Evolutionary conservation across 2,113 vertebrate species (phyloP).

Genomic region (Galemys pyrenaicus): DNA sequence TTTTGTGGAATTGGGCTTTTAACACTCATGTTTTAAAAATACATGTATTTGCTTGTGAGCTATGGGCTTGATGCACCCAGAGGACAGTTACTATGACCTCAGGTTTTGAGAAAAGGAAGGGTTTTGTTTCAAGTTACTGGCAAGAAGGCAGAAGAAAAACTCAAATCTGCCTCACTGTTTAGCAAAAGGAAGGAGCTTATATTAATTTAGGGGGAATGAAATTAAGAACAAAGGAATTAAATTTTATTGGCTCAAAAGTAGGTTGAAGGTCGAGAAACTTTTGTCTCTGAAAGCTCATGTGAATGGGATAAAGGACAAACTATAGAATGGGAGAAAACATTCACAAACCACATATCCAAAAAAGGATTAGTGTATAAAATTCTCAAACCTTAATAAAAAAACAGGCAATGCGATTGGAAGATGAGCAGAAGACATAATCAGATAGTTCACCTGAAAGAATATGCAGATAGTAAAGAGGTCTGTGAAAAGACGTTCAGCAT

Average conservation of each 20-base stretch:
- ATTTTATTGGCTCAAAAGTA: too few species aligned
- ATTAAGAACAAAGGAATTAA: too few species aligned
- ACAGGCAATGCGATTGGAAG: neutral
- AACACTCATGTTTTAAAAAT: neutral
- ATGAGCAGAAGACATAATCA: neutral
- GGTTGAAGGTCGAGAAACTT: neutral
- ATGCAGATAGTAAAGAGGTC: neutral
- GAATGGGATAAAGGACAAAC: neutral
- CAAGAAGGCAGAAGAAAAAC: too few species aligned
- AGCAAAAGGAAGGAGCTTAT: too few species aligned
- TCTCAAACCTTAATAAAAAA: neutral
- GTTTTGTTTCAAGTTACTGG: too few species aligned
- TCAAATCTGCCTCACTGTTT: too few species aligned
- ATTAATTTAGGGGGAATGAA: too few species aligned
- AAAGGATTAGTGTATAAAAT: neutral
- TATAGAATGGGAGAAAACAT: neutral
- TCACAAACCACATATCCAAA: neutral
- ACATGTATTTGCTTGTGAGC: too few species aligned
- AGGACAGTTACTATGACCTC: too few species aligned
- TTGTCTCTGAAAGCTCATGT: neutral
- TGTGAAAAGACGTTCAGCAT: too few species aligned
- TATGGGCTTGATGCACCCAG: too few species aligned
- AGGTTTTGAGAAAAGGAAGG: neutral
- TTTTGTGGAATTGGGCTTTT: neutral
- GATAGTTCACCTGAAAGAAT: neutral